phyloP scores from a whole-genome alignment of 2,113 vertebrate species.

The Echinops telfairi region DNA sequence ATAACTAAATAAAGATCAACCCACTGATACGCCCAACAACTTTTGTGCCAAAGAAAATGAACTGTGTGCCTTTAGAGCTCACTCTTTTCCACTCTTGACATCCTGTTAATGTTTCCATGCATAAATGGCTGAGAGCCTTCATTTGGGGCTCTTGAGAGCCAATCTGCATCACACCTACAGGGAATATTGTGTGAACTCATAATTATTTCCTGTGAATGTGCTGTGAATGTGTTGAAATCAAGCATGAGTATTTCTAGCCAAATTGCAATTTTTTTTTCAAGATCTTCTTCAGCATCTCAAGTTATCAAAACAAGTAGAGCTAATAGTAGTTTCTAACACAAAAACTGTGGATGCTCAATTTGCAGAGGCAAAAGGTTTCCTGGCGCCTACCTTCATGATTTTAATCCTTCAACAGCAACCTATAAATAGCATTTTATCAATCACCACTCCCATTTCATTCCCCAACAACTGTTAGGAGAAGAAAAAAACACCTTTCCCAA shows the following conservation, averaged over 20 bases:
- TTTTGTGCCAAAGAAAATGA: conserved; percentile 56
- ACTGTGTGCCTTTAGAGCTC: background rate
- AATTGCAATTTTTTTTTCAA: conserved; percentile 16
- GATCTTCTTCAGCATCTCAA: conserved; percentile 19
- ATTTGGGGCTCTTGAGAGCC: conserved; percentile 8
- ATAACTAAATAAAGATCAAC: conserved; percentile 26
- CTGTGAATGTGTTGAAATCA: conserved; percentile 59
- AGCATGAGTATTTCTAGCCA: conserved; percentile 50
- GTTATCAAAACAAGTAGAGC: conserved; percentile 14
- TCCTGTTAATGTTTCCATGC: conserved; percentile 21
- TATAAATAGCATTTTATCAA: background rate
- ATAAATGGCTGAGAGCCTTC: conserved; percentile 40
- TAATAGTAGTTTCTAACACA: conserved; percentile 39
- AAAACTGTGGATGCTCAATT: conserved; percentile 17
- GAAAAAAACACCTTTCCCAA: background rate
- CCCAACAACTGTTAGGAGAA: background rate
- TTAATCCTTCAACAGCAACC: conserved; percentile 35
- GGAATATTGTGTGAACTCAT: conserved; percentile 21
- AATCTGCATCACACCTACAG: conserved; percentile 40
- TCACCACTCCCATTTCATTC: background rate
- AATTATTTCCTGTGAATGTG: conserved; percentile 62
- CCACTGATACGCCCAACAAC: background rate
- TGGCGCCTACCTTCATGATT: background rate
- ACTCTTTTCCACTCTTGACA: conserved; percentile 25
- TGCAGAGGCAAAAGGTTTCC: conserved; percentile 37